These are phyloP conservation scores for Eilema sororculum DNA, from an alignment of 2,888 invertebrate species.

Conservation along the genomic window DNA sequence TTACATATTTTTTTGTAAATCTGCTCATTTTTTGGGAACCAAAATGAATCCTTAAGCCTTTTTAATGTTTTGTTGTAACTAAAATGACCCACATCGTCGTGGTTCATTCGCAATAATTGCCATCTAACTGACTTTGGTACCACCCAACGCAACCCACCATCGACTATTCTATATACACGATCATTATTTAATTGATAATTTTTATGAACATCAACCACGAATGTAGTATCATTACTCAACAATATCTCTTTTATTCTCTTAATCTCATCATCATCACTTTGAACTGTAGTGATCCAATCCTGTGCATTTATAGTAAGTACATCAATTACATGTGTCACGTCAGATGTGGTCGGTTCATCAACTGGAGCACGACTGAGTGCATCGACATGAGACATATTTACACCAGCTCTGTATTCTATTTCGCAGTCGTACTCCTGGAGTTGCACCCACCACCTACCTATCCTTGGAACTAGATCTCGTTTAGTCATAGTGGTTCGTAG, in stretches of 20 bases:
- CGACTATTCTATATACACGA: conserved; percentile 12
- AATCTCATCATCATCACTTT: conserved; percentile 17
- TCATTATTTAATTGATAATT: no score
- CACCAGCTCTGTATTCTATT: conserved; percentile 41
- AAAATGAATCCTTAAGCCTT: conserved; percentile 9
- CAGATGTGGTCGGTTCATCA: not conserved
- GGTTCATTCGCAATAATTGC: conserved; percentile 58
- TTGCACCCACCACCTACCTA: conserved; percentile 24
- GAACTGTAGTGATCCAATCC: conserved; percentile 25
- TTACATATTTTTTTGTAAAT: conserved; percentile 21
- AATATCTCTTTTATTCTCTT: conserved; percentile 16
- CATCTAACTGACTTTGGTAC: conserved; percentile 39
- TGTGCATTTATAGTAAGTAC: not conserved
- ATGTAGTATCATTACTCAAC: not conserved
- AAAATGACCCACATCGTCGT: conserved; percentile 57
- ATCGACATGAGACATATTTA: conserved; percentile 55
- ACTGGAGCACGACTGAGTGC: conserved; percentile 48
- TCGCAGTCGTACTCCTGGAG: no score
- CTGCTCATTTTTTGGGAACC: conserved; percentile 25
- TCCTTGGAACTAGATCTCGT: conserved; percentile 7
- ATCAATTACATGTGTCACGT: not conserved
- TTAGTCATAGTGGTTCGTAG: conserved; percentile 6
- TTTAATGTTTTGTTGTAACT: conserved; percentile 20
- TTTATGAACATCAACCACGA: conserved; percentile 15
- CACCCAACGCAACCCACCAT: conserved; percentile 6